These are phyloP conservation scores for Tribolium madens DNA, from an alignment of 1,140 invertebrate species.

Conservation along the genomic window DNA sequence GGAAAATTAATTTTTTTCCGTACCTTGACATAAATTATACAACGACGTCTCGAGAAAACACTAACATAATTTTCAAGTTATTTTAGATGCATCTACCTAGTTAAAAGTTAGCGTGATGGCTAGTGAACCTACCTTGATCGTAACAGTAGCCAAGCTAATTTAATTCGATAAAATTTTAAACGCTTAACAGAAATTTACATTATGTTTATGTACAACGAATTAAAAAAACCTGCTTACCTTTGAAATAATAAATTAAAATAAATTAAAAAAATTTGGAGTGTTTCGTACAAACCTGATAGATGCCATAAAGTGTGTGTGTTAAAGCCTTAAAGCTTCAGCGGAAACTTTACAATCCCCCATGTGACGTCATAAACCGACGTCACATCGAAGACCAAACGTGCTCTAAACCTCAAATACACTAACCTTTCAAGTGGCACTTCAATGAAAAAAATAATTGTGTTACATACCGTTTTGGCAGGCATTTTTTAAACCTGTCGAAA, in stretches of 20 bases:
- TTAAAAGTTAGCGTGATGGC: conserved; percentile 38
- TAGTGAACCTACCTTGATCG: conserved; percentile 43
- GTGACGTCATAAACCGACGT: conserved; percentile 12
- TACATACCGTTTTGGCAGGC: conserved; percentile 40
- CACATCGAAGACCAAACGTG: neutral
- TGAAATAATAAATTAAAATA: conserved; percentile 39
- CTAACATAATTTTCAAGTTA: conserved; percentile 36
- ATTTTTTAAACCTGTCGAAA: conserved; percentile 46
- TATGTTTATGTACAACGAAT: conserved; percentile 30
- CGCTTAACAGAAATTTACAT: conserved; percentile 33
- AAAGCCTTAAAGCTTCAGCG: conserved; percentile 12
- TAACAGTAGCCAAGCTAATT: conserved; percentile 35
- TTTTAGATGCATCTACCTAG: conserved; percentile 27
- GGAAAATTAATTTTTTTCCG: conserved; percentile 35
- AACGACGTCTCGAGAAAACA: conserved; percentile 35
- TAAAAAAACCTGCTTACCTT: conserved; percentile 47
- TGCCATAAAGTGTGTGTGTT: conserved; percentile 40
- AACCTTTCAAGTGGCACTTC: conserved; percentile 9
- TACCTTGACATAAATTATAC: conserved; percentile 38
- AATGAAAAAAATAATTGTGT: conserved; percentile 18
- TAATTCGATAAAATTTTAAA: conserved; percentile 39
- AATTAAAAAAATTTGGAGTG: conserved; percentile 14
- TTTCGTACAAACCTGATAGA: conserved; percentile 46
- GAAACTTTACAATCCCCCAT: conserved; percentile 20
- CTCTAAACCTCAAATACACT: conserved; percentile 24